Percentiles rank a stretch among this genome's conserved stretches.
Evolutionary conservation across 2,113 vertebrate genomes (phyloP).

Genomic region (Cephalopholis sonnerati): DNA sequence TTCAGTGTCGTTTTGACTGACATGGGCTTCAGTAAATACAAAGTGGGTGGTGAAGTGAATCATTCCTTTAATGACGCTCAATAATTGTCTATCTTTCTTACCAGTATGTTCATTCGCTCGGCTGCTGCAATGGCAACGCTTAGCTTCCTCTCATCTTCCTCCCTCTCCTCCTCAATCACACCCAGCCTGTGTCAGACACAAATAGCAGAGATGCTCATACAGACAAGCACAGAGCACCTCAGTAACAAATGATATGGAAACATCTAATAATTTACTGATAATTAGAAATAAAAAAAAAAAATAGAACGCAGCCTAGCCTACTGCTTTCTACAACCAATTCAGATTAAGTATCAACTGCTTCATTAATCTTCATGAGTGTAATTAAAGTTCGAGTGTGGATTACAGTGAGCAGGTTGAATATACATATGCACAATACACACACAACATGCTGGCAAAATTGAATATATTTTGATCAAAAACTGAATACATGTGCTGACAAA

Average conservation of each 20-base stretch:
- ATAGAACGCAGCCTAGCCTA: background rate
- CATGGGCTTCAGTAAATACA: background rate
- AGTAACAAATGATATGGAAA: background rate
- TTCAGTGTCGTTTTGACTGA: background rate
- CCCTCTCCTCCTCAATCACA: slow-evolving; percentile 86
- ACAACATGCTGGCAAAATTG: background rate
- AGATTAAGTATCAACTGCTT: background rate
- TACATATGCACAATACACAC: background rate
- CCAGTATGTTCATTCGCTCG: slow-evolving; percentile 84
- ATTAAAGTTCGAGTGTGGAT: background rate
- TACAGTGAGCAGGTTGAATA: background rate
- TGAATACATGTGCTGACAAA: background rate
- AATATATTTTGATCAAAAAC: background rate
- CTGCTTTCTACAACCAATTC: background rate
- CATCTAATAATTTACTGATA: background rate
- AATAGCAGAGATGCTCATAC: background rate
- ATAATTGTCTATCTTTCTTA: slow-evolving; percentile 54
- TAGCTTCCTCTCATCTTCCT: slow-evolving; percentile 87
- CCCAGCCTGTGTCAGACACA: slow-evolving; percentile 78
- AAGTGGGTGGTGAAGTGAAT: background rate
- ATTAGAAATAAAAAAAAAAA: background rate
- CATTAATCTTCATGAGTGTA: background rate
- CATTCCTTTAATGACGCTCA: background rate
- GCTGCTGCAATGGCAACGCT: slow-evolving; percentile 80
- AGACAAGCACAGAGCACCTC: background rate